These are phyloP conservation scores for Spisula subtruncata DNA, from an alignment of 2,888 invertebrate genomes.

Conservation along the genomic window DNA sequence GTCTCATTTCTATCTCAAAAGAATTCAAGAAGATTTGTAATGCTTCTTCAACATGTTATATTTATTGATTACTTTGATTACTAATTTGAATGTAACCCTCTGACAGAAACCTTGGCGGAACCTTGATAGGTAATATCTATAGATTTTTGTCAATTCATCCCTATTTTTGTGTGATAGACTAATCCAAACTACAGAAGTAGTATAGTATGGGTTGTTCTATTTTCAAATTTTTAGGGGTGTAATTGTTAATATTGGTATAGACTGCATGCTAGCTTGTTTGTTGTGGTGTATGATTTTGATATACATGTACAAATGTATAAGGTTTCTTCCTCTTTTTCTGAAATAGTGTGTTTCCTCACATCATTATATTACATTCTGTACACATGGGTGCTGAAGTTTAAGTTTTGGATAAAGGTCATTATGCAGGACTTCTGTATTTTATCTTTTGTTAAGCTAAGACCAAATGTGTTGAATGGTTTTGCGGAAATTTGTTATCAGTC, in stretches of 20 bases:
- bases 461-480: no score
- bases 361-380: no score
- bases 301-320: not conserved
- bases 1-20: no score
- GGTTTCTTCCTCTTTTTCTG: no score
- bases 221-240: not conserved
- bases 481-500: no score
- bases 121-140: slow-evolving; percentile 33
- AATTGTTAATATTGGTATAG: not conserved
- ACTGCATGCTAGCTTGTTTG: not conserved
- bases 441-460: no score
- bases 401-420: no score
- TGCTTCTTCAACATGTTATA: not conserved
- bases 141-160: slow-evolving; percentile 8
- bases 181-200: not conserved
- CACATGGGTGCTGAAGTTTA: no score
- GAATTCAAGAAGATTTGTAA: no score
- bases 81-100: slow-evolving; percentile 12
- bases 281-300: not conserved
- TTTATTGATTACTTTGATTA: not conserved
- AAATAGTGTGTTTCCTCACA: no score
- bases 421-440: no score
- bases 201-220: not conserved
- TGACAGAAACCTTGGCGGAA: slow-evolving; percentile 27
- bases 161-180: not conserved